Evolutionary conservation across 2,113 vertebrate species (phyloP).

Genomic region (Saguinus midas): DNA sequence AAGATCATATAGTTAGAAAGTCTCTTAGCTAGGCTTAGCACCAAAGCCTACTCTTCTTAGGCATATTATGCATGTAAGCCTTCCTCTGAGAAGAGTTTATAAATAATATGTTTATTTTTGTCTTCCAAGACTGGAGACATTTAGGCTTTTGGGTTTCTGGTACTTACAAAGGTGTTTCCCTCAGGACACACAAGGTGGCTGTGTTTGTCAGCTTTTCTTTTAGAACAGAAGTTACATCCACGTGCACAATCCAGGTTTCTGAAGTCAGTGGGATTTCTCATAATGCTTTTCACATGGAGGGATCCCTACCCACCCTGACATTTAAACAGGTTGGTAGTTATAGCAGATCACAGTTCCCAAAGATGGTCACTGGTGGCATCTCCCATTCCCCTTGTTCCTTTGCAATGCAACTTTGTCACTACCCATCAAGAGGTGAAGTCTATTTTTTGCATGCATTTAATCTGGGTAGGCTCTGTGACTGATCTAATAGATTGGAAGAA

Average conservation of each 20-base stretch:
- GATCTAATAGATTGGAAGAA: not conserved
- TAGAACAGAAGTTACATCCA: not conserved
- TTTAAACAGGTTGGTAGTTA: not conserved
- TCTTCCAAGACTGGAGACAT: not conserved
- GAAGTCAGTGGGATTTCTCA: not conserved
- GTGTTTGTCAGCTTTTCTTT: not conserved
- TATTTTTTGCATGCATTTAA: not conserved
- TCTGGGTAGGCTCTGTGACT: not conserved
- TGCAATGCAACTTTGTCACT: not conserved
- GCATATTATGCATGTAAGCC: not conserved
- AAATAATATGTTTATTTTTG: not conserved
- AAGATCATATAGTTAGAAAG: not conserved
- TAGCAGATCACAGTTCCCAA: not conserved
- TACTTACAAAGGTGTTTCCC: not conserved
- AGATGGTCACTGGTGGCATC: not conserved
- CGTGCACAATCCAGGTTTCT: not conserved
- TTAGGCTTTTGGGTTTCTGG: not conserved
- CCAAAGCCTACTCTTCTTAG: not conserved
- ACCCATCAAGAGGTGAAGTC: not conserved
- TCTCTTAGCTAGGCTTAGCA: not conserved
- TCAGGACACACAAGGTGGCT: not conserved
- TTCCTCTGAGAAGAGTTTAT: not conserved
- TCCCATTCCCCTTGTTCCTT: not conserved
- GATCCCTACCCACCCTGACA: not conserved
- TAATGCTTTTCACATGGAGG: not conserved